Evolutionary conservation across 37 sponge, comb jelly and placozoan genomes (phyloP), one percentile per base, ranked within the genome.

Genomic region (Chondrilla cf. caribensis): DNA sequence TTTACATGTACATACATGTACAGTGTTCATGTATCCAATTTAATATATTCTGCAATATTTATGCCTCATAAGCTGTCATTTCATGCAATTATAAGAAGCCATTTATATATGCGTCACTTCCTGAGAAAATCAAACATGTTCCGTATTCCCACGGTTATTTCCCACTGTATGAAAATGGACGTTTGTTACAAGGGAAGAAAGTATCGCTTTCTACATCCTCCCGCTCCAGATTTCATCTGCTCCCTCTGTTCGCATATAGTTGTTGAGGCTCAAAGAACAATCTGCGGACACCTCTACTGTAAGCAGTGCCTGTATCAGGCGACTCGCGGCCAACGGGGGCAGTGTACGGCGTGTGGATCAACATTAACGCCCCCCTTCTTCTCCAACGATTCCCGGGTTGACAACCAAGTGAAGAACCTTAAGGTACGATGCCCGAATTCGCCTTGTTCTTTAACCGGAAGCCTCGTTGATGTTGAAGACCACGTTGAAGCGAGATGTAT

Each of bases 231-330:
- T 14, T 40, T 73, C 15, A 19, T 73, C 0, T 73, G 76, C 40
- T 37, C 76, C 21, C 9, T 73, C 2, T 73, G 76, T 6, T 37
- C n/a, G 22, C 42, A 73, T 8, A 22, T 73, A 15, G 8, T 73
- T 41, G 21, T 41, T 38, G 76, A 73, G 24, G 44, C 76, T 38
- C 76, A 73, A 39, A 31, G 36, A 37, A 73, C 76, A 1, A 22
- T 0, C 3, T 73, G 76, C 36, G 76, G 76, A 14, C 76, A 73
- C 76, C 21, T 73, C 43, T 73, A 36, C 25, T 73, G 76, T 37
- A 73, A 73, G 76, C 2, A 40, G 18, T 73, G 76, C 44, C 41
- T 73, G n/a, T 21, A 37, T 22, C 29, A 42, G 24, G 25, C 64
- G 29, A n/a, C 7, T 7, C 25, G 22, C 6, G 6, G 29, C 6